Percentiles rank a stretch among this genome's conserved stretches.
Conservation (phyloP, 2,113 vertebrate genomes). For the Neoarius graeffei region DNA sequence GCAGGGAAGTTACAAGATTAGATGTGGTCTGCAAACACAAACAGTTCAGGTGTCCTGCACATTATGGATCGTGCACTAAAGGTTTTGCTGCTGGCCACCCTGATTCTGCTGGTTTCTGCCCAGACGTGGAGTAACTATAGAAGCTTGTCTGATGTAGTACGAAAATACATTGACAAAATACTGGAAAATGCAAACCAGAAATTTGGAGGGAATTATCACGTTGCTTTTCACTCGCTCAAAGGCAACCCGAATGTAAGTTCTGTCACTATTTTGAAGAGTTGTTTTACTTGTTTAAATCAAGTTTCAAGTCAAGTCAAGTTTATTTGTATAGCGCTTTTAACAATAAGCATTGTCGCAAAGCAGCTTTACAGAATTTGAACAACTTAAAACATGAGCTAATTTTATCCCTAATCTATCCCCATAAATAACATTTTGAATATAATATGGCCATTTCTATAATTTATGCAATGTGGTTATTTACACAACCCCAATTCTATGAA, state of each 20-base stretch:
- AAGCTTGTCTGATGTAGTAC: neutral
- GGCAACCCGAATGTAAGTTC: neutral
- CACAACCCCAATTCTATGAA: too few relatives aligned
- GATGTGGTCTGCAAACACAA: neutral
- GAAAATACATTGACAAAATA: neutral
- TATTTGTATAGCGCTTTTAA: too few relatives aligned
- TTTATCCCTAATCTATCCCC: too few relatives aligned
- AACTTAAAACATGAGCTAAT: too few relatives aligned
- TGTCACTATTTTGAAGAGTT: neutral
- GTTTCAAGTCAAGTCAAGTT: too few relatives aligned
- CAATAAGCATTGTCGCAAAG: too few relatives aligned
- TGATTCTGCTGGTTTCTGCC: neutral
- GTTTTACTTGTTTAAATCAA: too few relatives aligned
- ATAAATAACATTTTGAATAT: neutral
- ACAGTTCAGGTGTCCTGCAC: neutral
- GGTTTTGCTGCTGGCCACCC: neutral
- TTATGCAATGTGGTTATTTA: too few relatives aligned
- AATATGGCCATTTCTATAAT: neutral
- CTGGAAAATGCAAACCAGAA: neutral
- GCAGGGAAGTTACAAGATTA: neutral
- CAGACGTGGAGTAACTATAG: neutral
- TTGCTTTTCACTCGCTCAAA: neutral
- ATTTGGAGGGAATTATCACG: neutral
- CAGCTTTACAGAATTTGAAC: too few relatives aligned
- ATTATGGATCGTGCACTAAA: conserved; percentile 26